Evolutionary conservation across 2,888 invertebrate genomes (phyloP).

Genomic region (Troides aeacus): DNA sequence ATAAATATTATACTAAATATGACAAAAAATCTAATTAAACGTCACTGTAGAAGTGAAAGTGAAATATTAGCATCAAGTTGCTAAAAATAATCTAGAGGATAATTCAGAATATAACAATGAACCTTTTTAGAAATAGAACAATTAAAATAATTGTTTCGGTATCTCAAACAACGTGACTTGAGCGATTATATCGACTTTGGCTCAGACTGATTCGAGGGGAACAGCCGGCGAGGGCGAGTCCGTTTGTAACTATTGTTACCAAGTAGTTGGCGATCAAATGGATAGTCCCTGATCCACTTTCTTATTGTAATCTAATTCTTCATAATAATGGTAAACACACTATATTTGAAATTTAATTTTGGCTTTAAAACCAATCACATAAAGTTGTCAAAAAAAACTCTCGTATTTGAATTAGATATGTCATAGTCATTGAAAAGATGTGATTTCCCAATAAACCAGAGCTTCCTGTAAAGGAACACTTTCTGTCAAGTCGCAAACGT

Average conservation of each 20-base stretch:
- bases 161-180: conserved; percentile 28
- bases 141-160: conserved; percentile 31
- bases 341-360: neutral
- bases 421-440: no score
- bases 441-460: no score
- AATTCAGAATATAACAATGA: conserved; percentile 12
- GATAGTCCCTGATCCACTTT: conserved; percentile 20
- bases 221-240: conserved; percentile 27
- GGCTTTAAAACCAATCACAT: no score
- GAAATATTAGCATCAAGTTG: conserved; percentile 8
- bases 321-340: neutral
- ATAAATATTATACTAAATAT: neutral
- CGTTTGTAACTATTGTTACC: conserved; percentile 6
- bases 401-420: no score
- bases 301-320: neutral
- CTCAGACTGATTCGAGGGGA: conserved; percentile 33
- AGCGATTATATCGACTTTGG: conserved; percentile 29
- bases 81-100: conserved; percentile 22
- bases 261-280: conserved; percentile 6
- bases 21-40: neutral
- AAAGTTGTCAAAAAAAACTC: no score
- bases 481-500: no score
- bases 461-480: no score
- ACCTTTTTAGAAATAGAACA: conserved; percentile 27
- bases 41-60: conserved; percentile 9